A percentile compares a stretch with the other conserved stretches of the same genome.
Conservation (phyloP, 1,140 invertebrate species). For the Trichonephila inaurata region DNA sequence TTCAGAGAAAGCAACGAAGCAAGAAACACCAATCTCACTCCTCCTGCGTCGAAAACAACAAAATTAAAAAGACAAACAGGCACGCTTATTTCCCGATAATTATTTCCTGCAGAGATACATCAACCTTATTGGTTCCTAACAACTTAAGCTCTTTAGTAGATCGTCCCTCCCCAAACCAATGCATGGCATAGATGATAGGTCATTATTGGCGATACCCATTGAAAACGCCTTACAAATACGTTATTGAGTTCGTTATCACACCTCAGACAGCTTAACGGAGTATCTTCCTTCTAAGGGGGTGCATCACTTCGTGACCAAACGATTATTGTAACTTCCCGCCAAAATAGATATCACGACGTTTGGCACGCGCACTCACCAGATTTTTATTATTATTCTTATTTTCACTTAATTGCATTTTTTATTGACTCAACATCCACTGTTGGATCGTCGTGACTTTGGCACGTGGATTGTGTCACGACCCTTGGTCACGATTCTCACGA, state of each 20-base stretch:
- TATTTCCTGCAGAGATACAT: constrained; percentile 9
- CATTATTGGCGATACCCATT: constrained; percentile 46
- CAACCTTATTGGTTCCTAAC: constrained; percentile 41
- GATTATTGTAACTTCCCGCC: constrained; percentile 62
- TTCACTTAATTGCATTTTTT: constrained; percentile 65
- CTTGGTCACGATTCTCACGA: constrained; percentile 43
- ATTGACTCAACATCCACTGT: constrained; percentile 65
- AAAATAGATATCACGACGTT: constrained; percentile 72
- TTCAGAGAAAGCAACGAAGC: too few species aligned
- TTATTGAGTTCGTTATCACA: constrained; percentile 69
- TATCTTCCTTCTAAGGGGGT: constrained; percentile 6
- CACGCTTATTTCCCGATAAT: constrained; percentile 6
- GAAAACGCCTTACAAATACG: constrained; percentile 48
- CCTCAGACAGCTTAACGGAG: constrained; percentile 5
- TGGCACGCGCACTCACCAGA: constrained; percentile 46
- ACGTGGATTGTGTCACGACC: constrained; percentile 70
- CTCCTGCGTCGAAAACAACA: not conserved
- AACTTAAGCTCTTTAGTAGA: constrained; percentile 12
- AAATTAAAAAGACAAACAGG: not conserved
- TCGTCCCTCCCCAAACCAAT: constrained; percentile 12
- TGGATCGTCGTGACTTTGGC: constrained; percentile 70
- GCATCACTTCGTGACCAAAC: constrained; percentile 59
- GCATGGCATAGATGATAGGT: not conserved
- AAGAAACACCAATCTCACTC: not conserved
- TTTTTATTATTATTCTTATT: constrained; percentile 41